Evolutionary conservation across 2,888 invertebrate species (phyloP), one percentile per base, ranked within the genome.

Genomic region (Meganola albula): DNA sequence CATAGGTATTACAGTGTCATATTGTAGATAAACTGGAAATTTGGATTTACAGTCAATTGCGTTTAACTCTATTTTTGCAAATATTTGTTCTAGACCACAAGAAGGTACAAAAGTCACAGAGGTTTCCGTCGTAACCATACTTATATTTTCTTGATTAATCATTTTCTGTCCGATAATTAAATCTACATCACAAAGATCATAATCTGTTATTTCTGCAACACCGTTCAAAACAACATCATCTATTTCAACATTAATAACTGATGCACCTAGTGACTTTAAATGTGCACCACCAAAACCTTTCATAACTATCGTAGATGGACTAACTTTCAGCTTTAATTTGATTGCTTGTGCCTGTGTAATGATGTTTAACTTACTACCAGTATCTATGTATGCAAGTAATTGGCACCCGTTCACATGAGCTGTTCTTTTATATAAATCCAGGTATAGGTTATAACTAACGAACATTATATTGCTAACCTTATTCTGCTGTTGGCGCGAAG

Each of bases 291-390:
- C 37, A 25, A 27, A 33, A 27, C 29, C 32, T 23, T 12, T 31
- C 37, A 37, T 37, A 3, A 32, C 5, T 10, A 21, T 12, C 20
- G 21, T 24, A 11, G n/a, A n/a, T n/a, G n/a, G n/a, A n/a, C n/a
- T n/a, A n/a, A n/a, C n/a, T n/a, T n/a, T n/a, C n/a, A n/a, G n/a
- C n/a, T n/a, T n/a, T 12, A 27, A 28, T 5, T 24, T 24, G 9
- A 20, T 16, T 21, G 25, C 18, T 31, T 8, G 7, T 21, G 25
- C 6, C 7, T 27, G 10, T 21, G 25, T 31, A 11, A 39, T 27
- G n/a, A 35, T 26, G 23, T 39, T 35, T 10, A 39, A 9, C 28
- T 31, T 34, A 26, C 28, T 39, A 11, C 39, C 34, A 6, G 34
- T 39, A 28, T 37, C 31, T 21, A 32, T 32, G 21, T 24, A 32